phyloP scores from a whole-genome alignment of 2,888 invertebrate species.

The Ditula angustiorana region DNA sequence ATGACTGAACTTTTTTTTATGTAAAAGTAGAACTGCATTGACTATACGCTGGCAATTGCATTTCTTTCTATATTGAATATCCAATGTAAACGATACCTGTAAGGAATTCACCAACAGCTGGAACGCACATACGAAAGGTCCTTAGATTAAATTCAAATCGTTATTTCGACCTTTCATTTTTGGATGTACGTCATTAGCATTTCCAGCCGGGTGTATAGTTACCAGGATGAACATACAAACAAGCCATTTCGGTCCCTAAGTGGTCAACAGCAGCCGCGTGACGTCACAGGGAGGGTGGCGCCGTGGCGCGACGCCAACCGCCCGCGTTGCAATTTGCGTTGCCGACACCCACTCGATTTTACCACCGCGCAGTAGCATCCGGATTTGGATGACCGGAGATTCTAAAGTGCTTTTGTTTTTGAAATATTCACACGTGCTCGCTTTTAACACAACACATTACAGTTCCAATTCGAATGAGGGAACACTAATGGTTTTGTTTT shows the following conservation, averaged over 20 bases:
- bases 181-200: background rate
- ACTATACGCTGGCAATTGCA: too few relatives aligned
- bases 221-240: constrained; percentile 19
- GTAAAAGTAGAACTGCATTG: too few relatives aligned
- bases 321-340: constrained; percentile 27
- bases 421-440: background rate
- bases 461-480: background rate
- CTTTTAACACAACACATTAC: background rate
- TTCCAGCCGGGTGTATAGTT: constrained; percentile 12
- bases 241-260: constrained; percentile 7
- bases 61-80: too few relatives aligned
- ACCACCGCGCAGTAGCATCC: background rate
- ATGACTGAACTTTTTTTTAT: background rate
- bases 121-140: too few relatives aligned
- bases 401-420: background rate
- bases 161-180: background rate
- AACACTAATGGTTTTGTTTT: background rate
- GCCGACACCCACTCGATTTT: constrained; percentile 17
- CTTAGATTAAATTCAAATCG: background rate
- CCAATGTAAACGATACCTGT: too few relatives aligned
- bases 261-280: constrained; percentile 22
- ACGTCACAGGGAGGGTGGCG: constrained; percentile 31
- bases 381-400: background rate
- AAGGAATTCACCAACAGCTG: too few relatives aligned
- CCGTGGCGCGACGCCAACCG: constrained; percentile 40